phyloP scores from a whole-genome alignment of 2,113 vertebrate genomes.

The Hyperoodon ampullatus region DNA sequence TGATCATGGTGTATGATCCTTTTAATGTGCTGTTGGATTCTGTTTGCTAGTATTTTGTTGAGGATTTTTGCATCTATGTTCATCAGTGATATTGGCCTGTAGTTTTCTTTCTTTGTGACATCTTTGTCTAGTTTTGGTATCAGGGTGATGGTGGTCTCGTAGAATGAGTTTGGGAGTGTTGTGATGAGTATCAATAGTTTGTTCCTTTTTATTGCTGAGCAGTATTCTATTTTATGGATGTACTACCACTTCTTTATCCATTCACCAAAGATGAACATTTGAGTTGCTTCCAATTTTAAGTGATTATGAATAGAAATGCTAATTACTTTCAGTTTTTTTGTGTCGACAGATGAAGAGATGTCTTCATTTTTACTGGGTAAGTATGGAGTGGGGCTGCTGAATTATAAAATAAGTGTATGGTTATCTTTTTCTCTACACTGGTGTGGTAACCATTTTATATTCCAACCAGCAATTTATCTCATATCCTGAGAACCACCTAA shows the following conservation, averaged over 20 bases:
- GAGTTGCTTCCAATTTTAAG: neutral
- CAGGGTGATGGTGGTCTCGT: too few relatives aligned
- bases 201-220: neutral
- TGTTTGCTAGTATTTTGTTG: too few relatives aligned
- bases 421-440: neutral
- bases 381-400: neutral
- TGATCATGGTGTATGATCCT: too few relatives aligned
- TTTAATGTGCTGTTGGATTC: too few relatives aligned
- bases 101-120: too few relatives aligned
- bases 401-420: neutral
- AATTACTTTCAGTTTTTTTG: neutral
- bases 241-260: neutral
- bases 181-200: neutral
- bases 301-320: neutral
- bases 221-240: neutral
- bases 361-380: neutral
- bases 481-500: neutral
- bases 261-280: neutral
- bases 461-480: neutral
- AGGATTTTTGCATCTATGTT: too few relatives aligned
- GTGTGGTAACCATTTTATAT: neutral
- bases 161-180: neutral
- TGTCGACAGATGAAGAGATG: neutral
- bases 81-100: too few relatives aligned
- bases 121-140: too few relatives aligned